These are phyloP conservation scores for Anguilla pacifica DNA, from an alignment of 2,797 vertebrate genomes.

Conservation along the genomic window DNA sequence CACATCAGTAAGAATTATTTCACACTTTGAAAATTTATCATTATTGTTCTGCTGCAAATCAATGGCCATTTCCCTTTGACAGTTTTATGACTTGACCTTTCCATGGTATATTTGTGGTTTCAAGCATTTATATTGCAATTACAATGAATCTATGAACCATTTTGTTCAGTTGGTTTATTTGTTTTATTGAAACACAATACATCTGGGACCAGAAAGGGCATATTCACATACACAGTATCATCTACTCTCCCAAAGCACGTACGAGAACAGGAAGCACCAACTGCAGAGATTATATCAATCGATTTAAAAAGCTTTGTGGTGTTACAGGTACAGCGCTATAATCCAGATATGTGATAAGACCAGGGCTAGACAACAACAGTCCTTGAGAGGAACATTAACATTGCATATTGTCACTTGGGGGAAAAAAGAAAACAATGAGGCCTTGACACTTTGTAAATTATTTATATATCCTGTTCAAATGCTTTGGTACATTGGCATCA, in stretches of 20 bases:
- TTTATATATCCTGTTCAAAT: background rate
- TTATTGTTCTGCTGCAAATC: background rate
- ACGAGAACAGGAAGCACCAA: background rate
- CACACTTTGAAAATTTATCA: background rate
- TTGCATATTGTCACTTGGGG: background rate
- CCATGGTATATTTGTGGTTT: background rate
- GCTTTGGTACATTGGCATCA: background rate
- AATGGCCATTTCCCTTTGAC: background rate
- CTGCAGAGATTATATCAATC: conserved; percentile 2
- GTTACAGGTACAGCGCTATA: background rate
- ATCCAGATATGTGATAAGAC: conserved; percentile 4
- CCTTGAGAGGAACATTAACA: background rate
- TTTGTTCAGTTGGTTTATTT: conserved; percentile 14
- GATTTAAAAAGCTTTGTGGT: background rate
- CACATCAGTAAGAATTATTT: background rate
- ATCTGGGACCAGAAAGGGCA: background rate
- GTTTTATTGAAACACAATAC: background rate
- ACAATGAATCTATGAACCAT: background rate
- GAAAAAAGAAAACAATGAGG: background rate
- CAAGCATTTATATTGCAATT: background rate
- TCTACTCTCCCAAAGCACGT: background rate
- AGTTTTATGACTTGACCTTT: background rate
- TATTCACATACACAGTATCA: background rate
- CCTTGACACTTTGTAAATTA: background rate
- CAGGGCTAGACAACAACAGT: background rate